phyloP scores from a whole-genome alignment of 2,113 vertebrate species.

The Oncorhynchus keta region DNA sequence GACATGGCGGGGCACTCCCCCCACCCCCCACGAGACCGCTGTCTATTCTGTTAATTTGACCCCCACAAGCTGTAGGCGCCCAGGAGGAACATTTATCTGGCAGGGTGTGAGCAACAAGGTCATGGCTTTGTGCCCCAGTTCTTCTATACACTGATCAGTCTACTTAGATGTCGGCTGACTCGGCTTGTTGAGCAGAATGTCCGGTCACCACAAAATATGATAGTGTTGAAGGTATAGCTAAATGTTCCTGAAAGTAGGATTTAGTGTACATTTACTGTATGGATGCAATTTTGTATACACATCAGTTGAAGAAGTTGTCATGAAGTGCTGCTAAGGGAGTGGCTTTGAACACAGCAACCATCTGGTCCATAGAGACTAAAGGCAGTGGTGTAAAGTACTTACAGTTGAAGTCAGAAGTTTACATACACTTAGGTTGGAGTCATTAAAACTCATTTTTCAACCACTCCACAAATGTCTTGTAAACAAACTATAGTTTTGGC shows the following conservation, averaged over 20 bases:
- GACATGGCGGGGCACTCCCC: slow-evolving; percentile 13
- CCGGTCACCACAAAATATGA: too few species aligned
- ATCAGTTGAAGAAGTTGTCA: background rate
- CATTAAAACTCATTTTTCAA: too few species aligned
- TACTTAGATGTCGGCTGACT: background rate
- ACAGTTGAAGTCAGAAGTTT: too few species aligned
- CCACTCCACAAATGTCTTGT: too few species aligned
- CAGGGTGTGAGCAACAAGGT: background rate
- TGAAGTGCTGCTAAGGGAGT: background rate
- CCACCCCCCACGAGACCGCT: slow-evolving; percentile 5
- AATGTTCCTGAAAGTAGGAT: too few species aligned
- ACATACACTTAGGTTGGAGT: too few species aligned
- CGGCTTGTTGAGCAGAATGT: too few species aligned
- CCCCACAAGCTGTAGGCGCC: slow-evolving; percentile 8
- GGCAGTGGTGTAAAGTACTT: too few species aligned
- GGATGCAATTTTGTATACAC: background rate
- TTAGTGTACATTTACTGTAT: too few species aligned
- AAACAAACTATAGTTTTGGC: too few species aligned
- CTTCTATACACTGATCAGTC: slow-evolving; percentile 19
- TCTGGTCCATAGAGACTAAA: too few species aligned
- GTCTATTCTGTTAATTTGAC: slow-evolving; percentile 23
- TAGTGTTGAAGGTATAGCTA: too few species aligned
- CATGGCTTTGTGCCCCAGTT: slow-evolving; percentile 25
- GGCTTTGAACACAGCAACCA: background rate
- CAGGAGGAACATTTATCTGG: slow-evolving; percentile 30